Evolutionary conservation across 1,140 invertebrate species (phyloP).

Genomic region (Eriocheir sinensis): DNA sequence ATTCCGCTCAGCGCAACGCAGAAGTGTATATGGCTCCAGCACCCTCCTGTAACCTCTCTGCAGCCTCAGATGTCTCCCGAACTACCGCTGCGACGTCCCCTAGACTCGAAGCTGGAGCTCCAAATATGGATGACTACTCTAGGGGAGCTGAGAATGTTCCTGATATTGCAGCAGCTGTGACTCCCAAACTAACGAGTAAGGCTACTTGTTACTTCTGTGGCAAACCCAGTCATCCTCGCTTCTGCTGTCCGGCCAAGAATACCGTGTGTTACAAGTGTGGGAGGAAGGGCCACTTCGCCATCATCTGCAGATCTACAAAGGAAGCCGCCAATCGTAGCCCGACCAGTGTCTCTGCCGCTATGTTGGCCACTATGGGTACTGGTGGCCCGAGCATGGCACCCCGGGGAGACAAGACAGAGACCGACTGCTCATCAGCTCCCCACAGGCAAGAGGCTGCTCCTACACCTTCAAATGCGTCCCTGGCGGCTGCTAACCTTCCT

Average conservation of each 20-base stretch:
- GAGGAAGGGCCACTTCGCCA: constrained; percentile 24
- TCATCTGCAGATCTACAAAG: neutral
- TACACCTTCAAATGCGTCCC: neutral
- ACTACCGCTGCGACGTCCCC: neutral
- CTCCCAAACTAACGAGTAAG: neutral
- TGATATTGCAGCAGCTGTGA: neutral
- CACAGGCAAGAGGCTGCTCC: neutral
- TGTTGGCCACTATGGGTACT: neutral
- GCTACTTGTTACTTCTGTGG: constrained; percentile 18
- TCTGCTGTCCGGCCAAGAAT: neutral
- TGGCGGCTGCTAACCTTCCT: neutral
- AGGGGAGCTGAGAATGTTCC: neutral
- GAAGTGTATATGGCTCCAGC: neutral
- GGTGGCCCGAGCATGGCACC: neutral
- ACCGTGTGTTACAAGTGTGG: neutral
- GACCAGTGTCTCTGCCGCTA: neutral
- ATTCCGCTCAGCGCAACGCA: neutral
- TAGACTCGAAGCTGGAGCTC: neutral
- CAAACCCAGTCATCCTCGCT: neutral
- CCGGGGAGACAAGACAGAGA: neutral
- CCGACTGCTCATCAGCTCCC: neutral
- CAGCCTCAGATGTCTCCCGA: neutral
- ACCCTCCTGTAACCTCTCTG: neutral
- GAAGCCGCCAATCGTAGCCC: neutral
- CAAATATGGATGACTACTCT: neutral